Base-by-base conservation (phyloP, 2,888 invertebrate species). In the Erebia palarica region DNA sequence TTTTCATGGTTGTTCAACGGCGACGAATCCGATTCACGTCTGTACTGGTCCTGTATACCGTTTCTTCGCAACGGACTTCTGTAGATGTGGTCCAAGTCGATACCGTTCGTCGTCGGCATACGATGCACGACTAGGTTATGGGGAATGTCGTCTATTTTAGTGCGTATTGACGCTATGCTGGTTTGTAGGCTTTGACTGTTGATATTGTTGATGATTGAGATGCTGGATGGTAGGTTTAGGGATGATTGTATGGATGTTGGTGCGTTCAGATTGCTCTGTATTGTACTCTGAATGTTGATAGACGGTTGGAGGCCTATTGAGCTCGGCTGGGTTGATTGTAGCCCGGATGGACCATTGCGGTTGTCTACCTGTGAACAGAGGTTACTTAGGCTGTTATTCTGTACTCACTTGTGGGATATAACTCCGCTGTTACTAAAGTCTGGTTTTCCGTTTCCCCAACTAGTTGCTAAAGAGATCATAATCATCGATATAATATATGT, bases 91-190 rank as follows among this genome's bases (percentile, higher is more conserved):
- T 92, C 91, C 1, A 86, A 74, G n/a, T 90, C 92, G 51, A 94
- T 87, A 5, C 94, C 94, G 75, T 91, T 89, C 0, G 88, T 81
- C 0, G 84, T 77, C 1, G 87, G 84, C 68, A 86, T 80, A 61
- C 78, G 75, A 11, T 90, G 91, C 0, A 92, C 79, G 0, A 92
- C 89, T 7, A 93, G 72, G 61, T 92, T 92, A 78, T 92, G 93
- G 0, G 92, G 89, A 1, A 86, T 77, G 8, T 92, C 91, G 71
- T 88, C 83, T 21, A 78, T 70, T 73, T 82, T 60, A 61, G 67
- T 86, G 1, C 89, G 81, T 2, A 90, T 86, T 1, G 81, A 83
- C 0, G 87, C 84, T 58, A 87, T 85, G 69, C 84, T 89, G 0
- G 86, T 87, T 68, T 89, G 90, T 11, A 82, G 63, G 51, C 70